Percentiles rank a stretch among this genome's conserved stretches.
Conservation (phyloP, 2,888 invertebrate genomes). For the Scrobipalpa atriplicella region DNA sequence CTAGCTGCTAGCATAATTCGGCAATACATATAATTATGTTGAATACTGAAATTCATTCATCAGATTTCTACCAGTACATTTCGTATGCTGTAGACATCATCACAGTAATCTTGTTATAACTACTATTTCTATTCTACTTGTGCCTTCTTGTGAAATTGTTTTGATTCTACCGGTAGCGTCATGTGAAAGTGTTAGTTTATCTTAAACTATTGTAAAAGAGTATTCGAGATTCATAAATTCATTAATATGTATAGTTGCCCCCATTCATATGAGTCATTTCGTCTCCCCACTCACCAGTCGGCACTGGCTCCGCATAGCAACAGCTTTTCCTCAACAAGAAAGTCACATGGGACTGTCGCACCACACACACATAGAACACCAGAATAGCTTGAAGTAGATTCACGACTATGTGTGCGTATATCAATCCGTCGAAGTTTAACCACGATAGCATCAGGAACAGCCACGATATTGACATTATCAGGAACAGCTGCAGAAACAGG, state of each 20-base stretch:
- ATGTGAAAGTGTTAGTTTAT: not conserved
- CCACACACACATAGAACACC: conserved; percentile 89
- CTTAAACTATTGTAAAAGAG: conserved; percentile 10
- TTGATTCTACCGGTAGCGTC: not conserved
- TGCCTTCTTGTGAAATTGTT: conserved; percentile 8
- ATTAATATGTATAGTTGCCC: conserved; percentile 58
- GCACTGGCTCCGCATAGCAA: conserved; percentile 88
- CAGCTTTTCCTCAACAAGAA: conserved; percentile 91
- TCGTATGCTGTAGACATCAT: conserved; percentile 5
- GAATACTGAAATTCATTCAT: not conserved
- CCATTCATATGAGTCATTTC: conserved; percentile 95
- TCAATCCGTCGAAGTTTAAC: conserved; percentile 87
- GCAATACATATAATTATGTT: not conserved
- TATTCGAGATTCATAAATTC: not conserved
- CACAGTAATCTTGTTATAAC: not conserved
- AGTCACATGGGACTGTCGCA: conserved; percentile 90
- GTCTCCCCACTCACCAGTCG: conserved; percentile 93
- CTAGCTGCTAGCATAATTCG: not conserved
- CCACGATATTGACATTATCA: conserved; percentile 90
- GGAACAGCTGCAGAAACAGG: conserved; percentile 88
- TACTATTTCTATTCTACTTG: conserved; percentile 19
- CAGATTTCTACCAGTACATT: not conserved
- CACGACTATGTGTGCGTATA: conserved; percentile 89
- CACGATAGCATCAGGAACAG: conserved; percentile 89
- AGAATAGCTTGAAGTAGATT: conserved; percentile 90